phyloP scores from a whole-genome alignment of 2,113 vertebrate genomes.

The Machaerirhynchus nigripectus region DNA sequence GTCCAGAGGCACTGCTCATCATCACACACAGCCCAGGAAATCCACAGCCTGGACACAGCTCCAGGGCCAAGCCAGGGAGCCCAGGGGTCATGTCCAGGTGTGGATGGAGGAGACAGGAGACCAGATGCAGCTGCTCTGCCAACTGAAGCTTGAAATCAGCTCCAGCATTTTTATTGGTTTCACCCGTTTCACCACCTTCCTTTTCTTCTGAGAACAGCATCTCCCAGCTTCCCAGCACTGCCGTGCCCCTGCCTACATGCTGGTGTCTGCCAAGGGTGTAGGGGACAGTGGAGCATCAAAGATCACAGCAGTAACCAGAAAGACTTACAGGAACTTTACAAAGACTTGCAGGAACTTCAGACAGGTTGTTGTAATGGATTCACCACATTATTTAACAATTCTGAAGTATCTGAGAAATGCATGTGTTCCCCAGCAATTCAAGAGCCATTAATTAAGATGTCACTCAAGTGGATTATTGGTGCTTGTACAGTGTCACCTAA shows the following conservation, averaged over 20 bases:
- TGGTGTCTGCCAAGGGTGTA: neutral
- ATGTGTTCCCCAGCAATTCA: neutral
- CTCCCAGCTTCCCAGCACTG: neutral
- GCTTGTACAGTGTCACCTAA: neutral
- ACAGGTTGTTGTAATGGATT: neutral
- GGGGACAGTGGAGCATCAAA: neutral
- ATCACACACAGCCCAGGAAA: neutral
- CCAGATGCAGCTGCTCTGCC: neutral
- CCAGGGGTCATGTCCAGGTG: neutral
- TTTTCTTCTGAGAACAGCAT: neutral
- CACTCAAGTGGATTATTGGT: neutral
- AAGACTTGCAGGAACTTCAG: neutral
- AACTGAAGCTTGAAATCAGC: neutral
- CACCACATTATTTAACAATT: neutral
- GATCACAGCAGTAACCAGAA: neutral
- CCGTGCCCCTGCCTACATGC: accelerated
- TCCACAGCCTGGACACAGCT: neutral
- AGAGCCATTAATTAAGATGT: slow-evolving; percentile 10
- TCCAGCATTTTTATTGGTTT: neutral
- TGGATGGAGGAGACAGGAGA: neutral
- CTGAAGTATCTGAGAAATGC: neutral
- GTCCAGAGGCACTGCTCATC: neutral
- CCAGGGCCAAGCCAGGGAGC: neutral
- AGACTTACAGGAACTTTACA: neutral
- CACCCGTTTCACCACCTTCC: neutral